Conservation (phyloP, 2,113 vertebrate species). For the Arvicanthis niloticus region DNA sequence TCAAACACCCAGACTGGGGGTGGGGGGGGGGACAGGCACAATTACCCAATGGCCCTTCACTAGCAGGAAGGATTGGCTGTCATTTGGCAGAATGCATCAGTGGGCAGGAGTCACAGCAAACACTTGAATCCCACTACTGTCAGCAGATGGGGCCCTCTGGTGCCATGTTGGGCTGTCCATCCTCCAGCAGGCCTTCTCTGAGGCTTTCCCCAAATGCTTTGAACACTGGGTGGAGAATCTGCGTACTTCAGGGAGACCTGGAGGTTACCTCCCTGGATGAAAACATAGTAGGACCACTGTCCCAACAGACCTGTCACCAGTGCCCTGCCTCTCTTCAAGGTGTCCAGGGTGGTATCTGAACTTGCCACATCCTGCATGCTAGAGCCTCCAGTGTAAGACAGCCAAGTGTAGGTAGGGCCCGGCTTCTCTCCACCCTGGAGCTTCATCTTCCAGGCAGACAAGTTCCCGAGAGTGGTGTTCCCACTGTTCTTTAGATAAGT, state of each 20-base stretch:
- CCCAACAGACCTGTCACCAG: not conserved
- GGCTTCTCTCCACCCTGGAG: too few species aligned
- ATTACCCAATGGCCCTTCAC: constrained; percentile 10
- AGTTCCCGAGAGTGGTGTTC: not conserved
- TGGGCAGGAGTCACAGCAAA: constrained; percentile 54
- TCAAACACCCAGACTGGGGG: not conserved
- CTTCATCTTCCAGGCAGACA: not conserved
- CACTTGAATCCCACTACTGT: constrained; percentile 65
- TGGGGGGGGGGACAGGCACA: not conserved
- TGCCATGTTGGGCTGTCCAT: constrained; percentile 41
- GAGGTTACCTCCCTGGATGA: not conserved
- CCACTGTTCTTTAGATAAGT: not conserved
- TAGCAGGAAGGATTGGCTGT: constrained; percentile 40
- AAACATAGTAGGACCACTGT: not conserved
- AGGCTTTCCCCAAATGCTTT: not conserved
- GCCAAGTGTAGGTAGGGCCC: not conserved
- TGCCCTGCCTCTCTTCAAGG: not conserved
- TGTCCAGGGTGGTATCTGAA: not conserved
- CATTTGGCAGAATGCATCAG: constrained; percentile 20
- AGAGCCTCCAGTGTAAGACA: not conserved
- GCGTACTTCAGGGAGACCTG: not conserved
- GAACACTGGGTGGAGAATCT: not conserved
- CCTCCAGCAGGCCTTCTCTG: not conserved
- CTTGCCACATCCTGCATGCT: not conserved
- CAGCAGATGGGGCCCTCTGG: constrained; percentile 57